Evolutionary conservation across 2,797 vertebrate genomes (phyloP).

Genomic region (Crocidura indochinensis): DNA sequence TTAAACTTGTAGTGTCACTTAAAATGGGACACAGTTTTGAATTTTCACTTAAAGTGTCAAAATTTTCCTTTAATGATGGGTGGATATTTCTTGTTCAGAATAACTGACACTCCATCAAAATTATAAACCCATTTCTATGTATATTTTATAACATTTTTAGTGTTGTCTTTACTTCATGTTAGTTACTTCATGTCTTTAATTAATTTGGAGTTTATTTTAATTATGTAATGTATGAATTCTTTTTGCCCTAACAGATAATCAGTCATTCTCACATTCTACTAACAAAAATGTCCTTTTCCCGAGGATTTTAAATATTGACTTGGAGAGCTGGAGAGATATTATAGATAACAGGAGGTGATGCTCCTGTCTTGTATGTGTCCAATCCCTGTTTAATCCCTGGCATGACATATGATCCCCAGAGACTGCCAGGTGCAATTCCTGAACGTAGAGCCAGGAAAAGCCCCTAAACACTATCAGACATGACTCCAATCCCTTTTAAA

Average conservation of each 20-base stretch:
- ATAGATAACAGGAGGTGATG: too few species aligned
- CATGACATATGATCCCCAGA: too few species aligned
- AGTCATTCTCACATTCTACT: conserved; percentile 1
- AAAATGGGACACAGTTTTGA: conserved; percentile 25
- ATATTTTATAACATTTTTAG: conserved; percentile 26
- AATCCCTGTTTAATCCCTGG: too few species aligned
- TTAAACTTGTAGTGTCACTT: conserved; percentile 23
- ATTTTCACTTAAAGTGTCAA: conserved; percentile 24
- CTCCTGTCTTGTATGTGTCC: too few species aligned
- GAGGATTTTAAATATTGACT: conserved; percentile 1
- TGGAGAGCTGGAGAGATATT: too few species aligned
- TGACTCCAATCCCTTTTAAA: too few species aligned
- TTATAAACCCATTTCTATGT: conserved; percentile 1
- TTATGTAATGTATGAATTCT: not conserved
- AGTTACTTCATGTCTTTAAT: conserved; percentile 50
- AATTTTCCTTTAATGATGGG: not conserved
- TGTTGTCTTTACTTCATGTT: not conserved
- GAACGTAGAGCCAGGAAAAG: too few species aligned
- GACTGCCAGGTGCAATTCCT: too few species aligned
- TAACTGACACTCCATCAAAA: not conserved
- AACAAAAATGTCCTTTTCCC: not conserved
- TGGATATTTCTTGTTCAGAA: conserved; percentile 20
- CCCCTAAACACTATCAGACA: too few species aligned
- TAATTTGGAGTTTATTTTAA: conserved; percentile 37
- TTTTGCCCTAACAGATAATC: not conserved